These are phyloP conservation scores for Tipula helvola DNA, from an alignment of 2,888 invertebrate species.

Conservation along the genomic window DNA sequence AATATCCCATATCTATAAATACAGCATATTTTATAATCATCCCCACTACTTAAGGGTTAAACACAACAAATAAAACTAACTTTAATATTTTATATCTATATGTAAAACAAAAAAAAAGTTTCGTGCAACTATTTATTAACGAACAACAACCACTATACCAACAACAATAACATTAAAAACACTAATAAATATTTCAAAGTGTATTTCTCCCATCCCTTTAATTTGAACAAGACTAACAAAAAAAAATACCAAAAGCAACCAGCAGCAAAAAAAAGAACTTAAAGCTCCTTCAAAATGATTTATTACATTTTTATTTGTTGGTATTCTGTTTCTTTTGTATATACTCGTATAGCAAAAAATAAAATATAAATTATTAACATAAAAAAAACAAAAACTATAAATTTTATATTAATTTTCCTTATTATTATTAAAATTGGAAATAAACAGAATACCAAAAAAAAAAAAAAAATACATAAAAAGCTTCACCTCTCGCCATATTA, in stretches of 20 bases:
- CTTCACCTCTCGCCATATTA: not conserved
- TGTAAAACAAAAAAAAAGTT: not conserved
- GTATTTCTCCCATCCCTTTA: not conserved
- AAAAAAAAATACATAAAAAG: not conserved
- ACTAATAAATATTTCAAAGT: constrained; percentile 4
- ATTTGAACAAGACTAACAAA: not conserved
- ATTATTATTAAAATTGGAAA: not conserved
- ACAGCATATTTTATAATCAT: not conserved
- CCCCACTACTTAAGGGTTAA: not conserved
- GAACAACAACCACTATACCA: not conserved
- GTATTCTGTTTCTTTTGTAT: not conserved
- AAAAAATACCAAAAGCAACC: not conserved
- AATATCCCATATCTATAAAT: not conserved
- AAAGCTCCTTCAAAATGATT: not conserved
- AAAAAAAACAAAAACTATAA: not conserved
- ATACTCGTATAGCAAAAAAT: not conserved
- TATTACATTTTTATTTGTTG: constrained; percentile 4
- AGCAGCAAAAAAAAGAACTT: not conserved
- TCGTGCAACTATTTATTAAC: not conserved
- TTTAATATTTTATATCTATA: not conserved
- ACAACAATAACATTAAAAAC: not conserved
- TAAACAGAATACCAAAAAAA: not conserved
- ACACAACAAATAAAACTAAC: not conserved
- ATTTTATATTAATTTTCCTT: not conserved
- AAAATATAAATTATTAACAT: not conserved